Conservation (phyloP, 2,888 invertebrate species). For the Cataglyphis cursor region DNA sequence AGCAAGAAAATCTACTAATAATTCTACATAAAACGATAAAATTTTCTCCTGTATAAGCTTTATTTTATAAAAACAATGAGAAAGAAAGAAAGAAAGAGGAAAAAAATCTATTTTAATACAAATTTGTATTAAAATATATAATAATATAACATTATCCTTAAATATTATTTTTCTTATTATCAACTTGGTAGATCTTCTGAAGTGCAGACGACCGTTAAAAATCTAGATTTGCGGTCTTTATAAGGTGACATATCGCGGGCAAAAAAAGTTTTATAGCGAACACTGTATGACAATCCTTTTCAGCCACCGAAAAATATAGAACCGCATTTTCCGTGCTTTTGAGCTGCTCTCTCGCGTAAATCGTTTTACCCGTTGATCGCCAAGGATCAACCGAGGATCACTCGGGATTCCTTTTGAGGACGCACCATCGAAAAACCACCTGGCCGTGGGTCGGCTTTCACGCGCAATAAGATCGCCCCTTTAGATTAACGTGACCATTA, state of each 20-base stretch:
- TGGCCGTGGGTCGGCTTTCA: constrained; percentile 83
- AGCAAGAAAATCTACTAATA: neutral
- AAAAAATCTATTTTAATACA: neutral
- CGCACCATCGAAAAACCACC: constrained; percentile 76
- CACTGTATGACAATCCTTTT: constrained; percentile 66
- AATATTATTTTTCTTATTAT: neutral
- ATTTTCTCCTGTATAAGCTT: neutral
- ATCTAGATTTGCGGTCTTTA: constrained; percentile 24
- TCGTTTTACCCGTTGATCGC: constrained; percentile 76
- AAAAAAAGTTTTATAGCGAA: constrained; percentile 33
- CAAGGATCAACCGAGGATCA: constrained; percentile 63
- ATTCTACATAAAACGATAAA: constrained; percentile 56
- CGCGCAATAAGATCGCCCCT: constrained; percentile 85
- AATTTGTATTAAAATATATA: constrained; percentile 2
- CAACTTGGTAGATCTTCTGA: neutral
- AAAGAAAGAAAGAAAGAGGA: neutral
- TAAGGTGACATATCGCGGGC: constrained; percentile 29
- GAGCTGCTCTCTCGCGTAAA: constrained; percentile 73
- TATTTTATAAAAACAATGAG: neutral
- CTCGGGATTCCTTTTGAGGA: constrained; percentile 67
- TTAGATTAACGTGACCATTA: constrained; percentile 82
- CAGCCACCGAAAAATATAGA: constrained; percentile 49
- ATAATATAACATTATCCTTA: neutral
- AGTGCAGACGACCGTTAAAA: neutral
- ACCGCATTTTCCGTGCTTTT: constrained; percentile 75